Conservation (phyloP, 2,888 invertebrate genomes). For the Drosophila anomalata region DNA sequence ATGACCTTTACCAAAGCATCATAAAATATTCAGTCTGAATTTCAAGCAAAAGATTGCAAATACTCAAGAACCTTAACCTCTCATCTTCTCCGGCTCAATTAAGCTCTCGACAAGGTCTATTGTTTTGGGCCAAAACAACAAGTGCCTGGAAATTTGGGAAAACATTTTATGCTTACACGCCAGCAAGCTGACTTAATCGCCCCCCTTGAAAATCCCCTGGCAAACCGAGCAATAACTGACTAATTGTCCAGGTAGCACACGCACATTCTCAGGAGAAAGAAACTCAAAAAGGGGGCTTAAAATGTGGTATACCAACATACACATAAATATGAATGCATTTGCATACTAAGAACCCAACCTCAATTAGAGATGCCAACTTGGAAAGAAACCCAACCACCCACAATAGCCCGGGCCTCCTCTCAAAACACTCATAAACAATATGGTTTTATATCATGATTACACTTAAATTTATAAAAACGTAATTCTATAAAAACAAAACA, state of each 20-base stretch:
- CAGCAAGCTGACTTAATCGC: slow-evolving; percentile 31
- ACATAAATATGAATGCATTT: slow-evolving; percentile 51
- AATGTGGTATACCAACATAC: slow-evolving; percentile 3
- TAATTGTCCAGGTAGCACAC: slow-evolving; percentile 68
- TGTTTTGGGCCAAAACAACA: slow-evolving; percentile 22
- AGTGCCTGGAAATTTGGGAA: slow-evolving; percentile 30
- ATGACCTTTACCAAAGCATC: too few species aligned
- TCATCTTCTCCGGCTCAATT: slow-evolving; percentile 19
- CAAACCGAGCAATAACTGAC: slow-evolving; percentile 63
- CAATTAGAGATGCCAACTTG: slow-evolving; percentile 56
- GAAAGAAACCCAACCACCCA: slow-evolving; percentile 27
- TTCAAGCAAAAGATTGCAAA: slow-evolving; percentile 8
- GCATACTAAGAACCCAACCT: slow-evolving; percentile 58
- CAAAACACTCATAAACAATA: slow-evolving; percentile 43
- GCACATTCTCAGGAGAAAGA: slow-evolving; percentile 9
- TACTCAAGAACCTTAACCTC: not conserved
- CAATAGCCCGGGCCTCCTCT: not conserved
- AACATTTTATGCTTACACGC: slow-evolving; percentile 39
- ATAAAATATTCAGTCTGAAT: not conserved
- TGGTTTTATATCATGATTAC: slow-evolving; percentile 47
- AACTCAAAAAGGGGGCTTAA: not conserved
- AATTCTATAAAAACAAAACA: too few species aligned
- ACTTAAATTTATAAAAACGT: not conserved
- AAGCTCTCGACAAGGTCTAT: slow-evolving; percentile 11
- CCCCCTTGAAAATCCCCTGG: not conserved